Conservation (phyloP, 2,113 vertebrate species). For the Holacanthus passer region DNA sequence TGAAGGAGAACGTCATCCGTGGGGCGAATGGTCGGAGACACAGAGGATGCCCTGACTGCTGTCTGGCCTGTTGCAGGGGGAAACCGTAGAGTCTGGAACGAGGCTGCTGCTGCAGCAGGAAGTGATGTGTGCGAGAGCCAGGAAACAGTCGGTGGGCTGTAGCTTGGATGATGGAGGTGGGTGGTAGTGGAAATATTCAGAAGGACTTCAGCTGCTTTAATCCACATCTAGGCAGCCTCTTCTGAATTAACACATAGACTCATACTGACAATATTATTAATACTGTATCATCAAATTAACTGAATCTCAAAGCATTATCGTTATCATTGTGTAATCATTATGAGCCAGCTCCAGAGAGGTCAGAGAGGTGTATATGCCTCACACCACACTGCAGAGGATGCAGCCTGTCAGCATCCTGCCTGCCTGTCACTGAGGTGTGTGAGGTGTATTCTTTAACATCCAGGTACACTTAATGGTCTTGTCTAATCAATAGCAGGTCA, state of each 20-base stretch:
- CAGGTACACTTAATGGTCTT: slow-evolving; percentile 56
- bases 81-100: slow-evolving; percentile 69
- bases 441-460: slow-evolving; percentile 74
- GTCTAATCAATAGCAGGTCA: slow-evolving; percentile 83
- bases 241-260: slow-evolving; percentile 28
- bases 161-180: slow-evolving; percentile 49
- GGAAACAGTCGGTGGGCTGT: slow-evolving; percentile 53
- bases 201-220: slow-evolving; percentile 49
- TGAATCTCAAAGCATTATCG: slow-evolving; percentile 24
- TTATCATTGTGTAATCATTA: slow-evolving; percentile 41
- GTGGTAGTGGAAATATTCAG: slow-evolving; percentile 68
- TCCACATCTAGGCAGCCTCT: slow-evolving; percentile 27
- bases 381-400: neutral
- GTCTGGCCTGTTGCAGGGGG: slow-evolving; percentile 76
- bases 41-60: slow-evolving; percentile 75
- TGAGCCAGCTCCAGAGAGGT: slow-evolving; percentile 44
- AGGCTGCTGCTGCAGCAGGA: slow-evolving; percentile 63
- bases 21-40: slow-evolving; percentile 44
- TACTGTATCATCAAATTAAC: slow-evolving; percentile 35
- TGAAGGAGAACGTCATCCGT: slow-evolving; percentile 80
- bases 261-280: slow-evolving; percentile 31
- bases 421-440: slow-evolving; percentile 51
- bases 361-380: slow-evolving; percentile 16
- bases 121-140: slow-evolving; percentile 61
- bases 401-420: slow-evolving; percentile 37